Evolutionary conservation across 1,140 invertebrate genomes (phyloP).

Genomic region (Zaprionus camerounensis): DNA sequence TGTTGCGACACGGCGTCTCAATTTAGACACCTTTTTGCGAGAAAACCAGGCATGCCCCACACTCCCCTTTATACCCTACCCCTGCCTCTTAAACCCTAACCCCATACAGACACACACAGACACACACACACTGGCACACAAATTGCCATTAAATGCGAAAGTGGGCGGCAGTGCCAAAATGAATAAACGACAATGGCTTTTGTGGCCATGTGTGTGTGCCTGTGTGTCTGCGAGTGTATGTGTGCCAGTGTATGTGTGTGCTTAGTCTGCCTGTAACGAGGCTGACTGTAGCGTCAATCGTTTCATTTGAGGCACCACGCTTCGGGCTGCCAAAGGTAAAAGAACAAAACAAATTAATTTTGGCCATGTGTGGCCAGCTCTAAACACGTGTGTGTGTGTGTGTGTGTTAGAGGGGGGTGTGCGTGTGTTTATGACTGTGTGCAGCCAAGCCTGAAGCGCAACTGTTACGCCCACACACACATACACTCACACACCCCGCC

Average conservation of each 20-base stretch:
- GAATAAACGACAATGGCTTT: slow-evolving; percentile 74
- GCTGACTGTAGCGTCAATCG: slow-evolving; percentile 68
- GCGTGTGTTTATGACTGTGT: slow-evolving; percentile 39
- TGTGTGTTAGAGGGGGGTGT: slow-evolving; percentile 17
- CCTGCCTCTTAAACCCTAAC: slow-evolving; percentile 5
- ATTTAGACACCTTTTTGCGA: slow-evolving; percentile 74
- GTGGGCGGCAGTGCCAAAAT: slow-evolving; percentile 41
- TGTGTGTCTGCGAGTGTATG: neutral
- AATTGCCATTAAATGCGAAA: slow-evolving; percentile 74
- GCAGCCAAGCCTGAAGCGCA: slow-evolving; percentile 31
- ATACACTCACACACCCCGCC: neutral
- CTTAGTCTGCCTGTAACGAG: slow-evolving; percentile 19
- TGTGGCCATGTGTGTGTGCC: slow-evolving; percentile 3
- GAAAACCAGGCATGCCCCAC: neutral
- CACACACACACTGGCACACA: slow-evolving; percentile 28
- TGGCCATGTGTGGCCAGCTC: slow-evolving; percentile 42
- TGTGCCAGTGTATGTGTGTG: slow-evolving; percentile 10
- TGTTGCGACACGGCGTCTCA: slow-evolving; percentile 70
- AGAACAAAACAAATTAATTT: slow-evolving; percentile 82
- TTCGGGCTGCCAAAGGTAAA: slow-evolving; percentile 53
- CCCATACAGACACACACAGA: slow-evolving; percentile 9
- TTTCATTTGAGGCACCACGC: slow-evolving; percentile 56
- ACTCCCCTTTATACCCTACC: neutral
- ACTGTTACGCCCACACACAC: slow-evolving; percentile 29
- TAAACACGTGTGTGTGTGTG: slow-evolving; percentile 16